Evolutionary conservation across 92 coral and sea anemone genomes (phyloP), one percentile per base, ranked within the genome.

Genomic region (Epizoanthus scotinus): DNA sequence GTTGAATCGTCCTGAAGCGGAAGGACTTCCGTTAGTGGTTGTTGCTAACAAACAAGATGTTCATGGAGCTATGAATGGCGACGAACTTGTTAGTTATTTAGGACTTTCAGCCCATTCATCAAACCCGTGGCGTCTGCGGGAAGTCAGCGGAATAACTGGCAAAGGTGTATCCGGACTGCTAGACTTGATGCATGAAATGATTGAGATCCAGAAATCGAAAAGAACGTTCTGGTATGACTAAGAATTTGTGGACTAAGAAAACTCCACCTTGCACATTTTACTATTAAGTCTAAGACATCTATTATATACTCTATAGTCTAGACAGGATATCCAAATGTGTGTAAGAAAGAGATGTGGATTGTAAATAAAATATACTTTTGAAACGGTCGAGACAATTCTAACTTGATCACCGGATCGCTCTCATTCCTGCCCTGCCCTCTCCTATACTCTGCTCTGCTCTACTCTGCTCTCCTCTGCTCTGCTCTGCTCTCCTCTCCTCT

Each of bases 41-140:
- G 47, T 38, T 38, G 80, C 80, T 10, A 74, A 74, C 80, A 74
- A 74, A 20, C 80, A 74, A 53, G 80, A 74, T 17, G 66, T 74
- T 15, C 34, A 74, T 19, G 80, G 80, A 58, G 80, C 80, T 31
- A 0, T 74, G 52, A 57, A 19, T n/a, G 80, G 80, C 3, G 52
- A 38, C 2, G 80, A 74, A 36, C 80, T 74, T 12, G 80, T 27
- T 13, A 10, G 13, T 4, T 58, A 57, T 47, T 44, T 74, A 5
- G 80, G 55, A 38, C 42, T 74, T 44, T 34, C 28, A 57, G n/a
- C 27, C 14, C 54, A 31, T 20, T 13, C 80, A 20, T 27, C 49
- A 0, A 36, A 57, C 20, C 40, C 8, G n/a, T 74, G 67, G 67
- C 67, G 36, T 14, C 28, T 74, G 24, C 31, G n/a, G 0, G 80